Evolutionary conservation across 2,113 vertebrate genomes (phyloP).

Genomic region (Saimiri boliviensis): DNA sequence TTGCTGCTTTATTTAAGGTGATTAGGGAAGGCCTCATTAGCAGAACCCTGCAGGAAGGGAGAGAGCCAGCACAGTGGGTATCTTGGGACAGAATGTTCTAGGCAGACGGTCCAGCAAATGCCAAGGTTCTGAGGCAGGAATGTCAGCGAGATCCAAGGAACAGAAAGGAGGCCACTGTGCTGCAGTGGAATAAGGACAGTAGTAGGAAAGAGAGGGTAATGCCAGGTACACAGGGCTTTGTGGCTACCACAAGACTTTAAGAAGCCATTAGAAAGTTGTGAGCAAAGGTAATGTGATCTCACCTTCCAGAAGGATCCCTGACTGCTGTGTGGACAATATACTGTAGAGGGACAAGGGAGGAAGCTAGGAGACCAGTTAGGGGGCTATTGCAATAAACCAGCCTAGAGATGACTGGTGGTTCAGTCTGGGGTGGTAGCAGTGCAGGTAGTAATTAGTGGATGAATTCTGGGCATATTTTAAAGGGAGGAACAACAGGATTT

Average conservation of each 20-base stretch:
- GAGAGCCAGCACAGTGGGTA: not conserved
- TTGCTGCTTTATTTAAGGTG: not conserved
- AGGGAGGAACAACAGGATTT: constrained; percentile 4
- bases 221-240: not conserved
- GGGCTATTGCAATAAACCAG: not conserved
- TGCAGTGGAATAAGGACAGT: not conserved
- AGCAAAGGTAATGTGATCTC: not conserved
- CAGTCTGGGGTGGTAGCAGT: not conserved
- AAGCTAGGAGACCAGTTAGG: not conserved
- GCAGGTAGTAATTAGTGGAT: not conserved
- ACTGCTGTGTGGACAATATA: not conserved
- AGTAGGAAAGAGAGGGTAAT: not conserved
- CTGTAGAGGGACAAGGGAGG: not conserved
- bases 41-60: not conserved
- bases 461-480: not conserved
- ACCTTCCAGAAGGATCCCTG: not conserved
- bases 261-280: not conserved
- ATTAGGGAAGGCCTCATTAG: not conserved
- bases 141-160: not conserved
- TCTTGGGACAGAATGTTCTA: not conserved
- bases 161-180: not conserved
- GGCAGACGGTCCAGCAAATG: not conserved
- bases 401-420: not conserved
- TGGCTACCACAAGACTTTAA: not conserved
- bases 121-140: not conserved